Conservation (phyloP, 2,113 vertebrate species). For the Brienomyrus longianalis region DNA sequence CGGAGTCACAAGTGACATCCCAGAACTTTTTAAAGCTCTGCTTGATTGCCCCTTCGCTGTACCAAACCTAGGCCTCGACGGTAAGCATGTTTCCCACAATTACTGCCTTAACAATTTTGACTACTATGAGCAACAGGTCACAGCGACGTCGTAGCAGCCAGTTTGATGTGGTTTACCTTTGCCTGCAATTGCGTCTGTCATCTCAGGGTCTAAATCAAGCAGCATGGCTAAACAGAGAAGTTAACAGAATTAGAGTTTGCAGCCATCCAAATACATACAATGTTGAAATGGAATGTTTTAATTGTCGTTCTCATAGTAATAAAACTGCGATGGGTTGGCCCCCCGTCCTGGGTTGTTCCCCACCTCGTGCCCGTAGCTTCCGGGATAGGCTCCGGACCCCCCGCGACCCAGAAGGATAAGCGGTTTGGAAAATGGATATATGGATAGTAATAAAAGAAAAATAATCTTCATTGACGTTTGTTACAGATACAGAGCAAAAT, state of each 20-base stretch:
- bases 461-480: neutral
- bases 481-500: neutral
- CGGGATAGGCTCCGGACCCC: no score
- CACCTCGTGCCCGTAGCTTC: no score
- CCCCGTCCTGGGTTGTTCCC: no score
- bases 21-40: conserved; percentile 76
- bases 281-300: neutral
- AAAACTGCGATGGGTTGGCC: neutral
- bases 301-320: neutral
- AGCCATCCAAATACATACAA: neutral
- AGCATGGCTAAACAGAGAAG: neutral
- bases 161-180: neutral
- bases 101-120: neutral
- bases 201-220: neutral
- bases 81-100: conserved; percentile 34
- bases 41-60: conserved; percentile 72
- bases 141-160: neutral
- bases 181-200: neutral
- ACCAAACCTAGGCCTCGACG: conserved; percentile 58
- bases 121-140: neutral
- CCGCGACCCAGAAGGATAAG: no score
- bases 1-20: conserved; percentile 65
- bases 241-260: neutral
- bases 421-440: no score
- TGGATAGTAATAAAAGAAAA: neutral